Evolutionary conservation across 2,888 invertebrate genomes (phyloP).

Genomic region (Nephrocerus scutellatus): DNA sequence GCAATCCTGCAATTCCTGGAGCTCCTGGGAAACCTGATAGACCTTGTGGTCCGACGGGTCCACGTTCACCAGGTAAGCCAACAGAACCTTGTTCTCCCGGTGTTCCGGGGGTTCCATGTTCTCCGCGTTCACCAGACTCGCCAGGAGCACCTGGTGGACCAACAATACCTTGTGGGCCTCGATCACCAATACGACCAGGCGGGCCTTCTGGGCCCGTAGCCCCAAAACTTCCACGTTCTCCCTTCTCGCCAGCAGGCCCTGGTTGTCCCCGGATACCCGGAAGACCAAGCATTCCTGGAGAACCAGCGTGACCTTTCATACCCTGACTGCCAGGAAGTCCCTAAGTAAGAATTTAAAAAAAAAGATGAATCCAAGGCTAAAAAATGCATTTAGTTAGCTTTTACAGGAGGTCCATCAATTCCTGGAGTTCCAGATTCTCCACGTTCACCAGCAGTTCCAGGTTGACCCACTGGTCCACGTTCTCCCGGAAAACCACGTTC

Average conservation of each 20-base stretch:
- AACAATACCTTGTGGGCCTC: constrained; percentile 67
- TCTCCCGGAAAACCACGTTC: constrained; percentile 69
- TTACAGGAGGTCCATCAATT: constrained; percentile 56
- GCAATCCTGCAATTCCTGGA: constrained; percentile 61
- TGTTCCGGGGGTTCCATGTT: constrained; percentile 64
- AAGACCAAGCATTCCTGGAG: constrained; percentile 73
- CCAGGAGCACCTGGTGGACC: constrained; percentile 73
- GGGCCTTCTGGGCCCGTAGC: constrained; percentile 68
- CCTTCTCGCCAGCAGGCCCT: constrained; percentile 58
- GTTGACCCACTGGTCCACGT: constrained; percentile 61
- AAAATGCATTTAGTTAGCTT: constrained; percentile 14
- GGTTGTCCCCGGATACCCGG: constrained; percentile 62
- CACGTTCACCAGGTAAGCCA: constrained; percentile 68
- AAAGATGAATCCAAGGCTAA: no score
- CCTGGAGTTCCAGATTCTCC: constrained; percentile 52
- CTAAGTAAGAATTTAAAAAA: constrained; percentile 19
- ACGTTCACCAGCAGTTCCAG: constrained; percentile 47
- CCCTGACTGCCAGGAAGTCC: constrained; percentile 60
- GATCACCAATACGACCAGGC: constrained; percentile 62
- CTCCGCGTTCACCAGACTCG: constrained; percentile 74
- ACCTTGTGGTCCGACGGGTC: constrained; percentile 64
- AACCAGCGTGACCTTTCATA: constrained; percentile 70
- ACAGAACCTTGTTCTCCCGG: constrained; percentile 66
- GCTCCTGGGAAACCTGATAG: constrained; percentile 62
- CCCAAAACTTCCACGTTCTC: constrained; percentile 59